Evolutionary conservation across 92 coral and sea anemone species (phyloP), one percentile per base, ranked within the genome.

Genomic region (Epizoanthus fatuus): DNA sequence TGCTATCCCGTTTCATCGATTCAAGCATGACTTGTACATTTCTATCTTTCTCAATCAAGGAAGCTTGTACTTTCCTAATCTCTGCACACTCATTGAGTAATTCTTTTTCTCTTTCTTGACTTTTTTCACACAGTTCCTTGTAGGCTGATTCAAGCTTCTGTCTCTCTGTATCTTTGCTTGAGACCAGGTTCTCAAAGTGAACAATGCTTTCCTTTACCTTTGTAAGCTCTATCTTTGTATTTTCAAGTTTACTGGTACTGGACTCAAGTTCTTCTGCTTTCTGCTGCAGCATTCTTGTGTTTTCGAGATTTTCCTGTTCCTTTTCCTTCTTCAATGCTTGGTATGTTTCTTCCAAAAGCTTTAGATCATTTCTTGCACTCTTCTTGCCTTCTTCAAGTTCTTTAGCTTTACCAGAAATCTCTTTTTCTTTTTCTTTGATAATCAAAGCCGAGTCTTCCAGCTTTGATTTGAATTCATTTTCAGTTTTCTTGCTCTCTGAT

Each of bases 1-100:
- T 89, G 59, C 57, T 82, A 62, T 94, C 98, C 16, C 91, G 91
- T 72, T 90, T 94, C 85, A 88, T 79, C 22, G 91, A 49, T 60
- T 92, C 95, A 5, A 90, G 77, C 29, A 88, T 10, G 4, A 84
- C 73, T 15, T 81, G 85, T 20, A 86, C 60, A 56, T 84, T 89
- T 63, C 86, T 94, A 47, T 85, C 94, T 56, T 90, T 92, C 73
- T 87, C 95, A 16, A 49, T 49, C 42, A 92, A 71, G 0, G 63
- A 63, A n/a, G 70, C 83, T 55, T 87, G 83, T 60, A 92, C 98
- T 10, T 39, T 80, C 52, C 79, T 53, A 77, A 93, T 93, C 58
- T 81, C 85, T 64, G 81, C 86, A 69, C 81, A 77, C 15, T 87
- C 84, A 19, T 80, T 68, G 49, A 67, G 40, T 38, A 84, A 51